A percentile compares a stretch with the other conserved stretches of the same genome.
Conservation (phyloP, 1,140 invertebrate genomes). For the Lamellibrachia luymesi region DNA sequence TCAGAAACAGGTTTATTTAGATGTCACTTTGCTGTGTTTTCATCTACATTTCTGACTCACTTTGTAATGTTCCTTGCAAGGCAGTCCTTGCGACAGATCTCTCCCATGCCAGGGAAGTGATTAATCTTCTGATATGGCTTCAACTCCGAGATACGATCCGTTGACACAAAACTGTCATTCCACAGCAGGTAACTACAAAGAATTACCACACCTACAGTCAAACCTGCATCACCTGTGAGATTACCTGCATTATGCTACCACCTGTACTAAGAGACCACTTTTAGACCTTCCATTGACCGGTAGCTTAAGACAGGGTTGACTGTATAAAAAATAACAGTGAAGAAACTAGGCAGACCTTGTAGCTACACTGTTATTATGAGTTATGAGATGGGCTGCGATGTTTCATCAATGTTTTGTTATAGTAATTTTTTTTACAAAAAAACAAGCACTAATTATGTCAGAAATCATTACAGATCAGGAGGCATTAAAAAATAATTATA, state of each 20-base stretch:
- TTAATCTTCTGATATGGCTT: slow-evolving; percentile 56
- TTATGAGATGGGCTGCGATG: not conserved
- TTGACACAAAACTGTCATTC: slow-evolving; percentile 54
- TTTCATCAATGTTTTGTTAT: not conserved
- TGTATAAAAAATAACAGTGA: too few species aligned
- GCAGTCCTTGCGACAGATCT: slow-evolving; percentile 55
- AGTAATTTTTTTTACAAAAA: slow-evolving; percentile 21
- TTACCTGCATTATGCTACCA: not conserved
- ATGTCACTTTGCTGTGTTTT: not conserved
- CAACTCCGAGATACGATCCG: slow-evolving; percentile 52
- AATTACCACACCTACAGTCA: not conserved
- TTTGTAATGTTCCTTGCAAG: slow-evolving; percentile 54
- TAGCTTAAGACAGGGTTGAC: too few species aligned
- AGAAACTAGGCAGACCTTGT: too few species aligned
- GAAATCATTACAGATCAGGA: not conserved
- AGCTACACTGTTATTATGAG: not conserved
- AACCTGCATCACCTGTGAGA: too few species aligned
- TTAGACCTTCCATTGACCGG: too few species aligned
- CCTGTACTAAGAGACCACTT: not conserved
- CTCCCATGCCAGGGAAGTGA: slow-evolving; percentile 57
- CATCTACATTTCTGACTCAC: slow-evolving; percentile 33
- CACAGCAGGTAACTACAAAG: slow-evolving; percentile 51
- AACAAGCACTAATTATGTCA: slow-evolving; percentile 6
- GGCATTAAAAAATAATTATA: not conserved
- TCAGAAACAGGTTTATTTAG: not conserved